Evolutionary conservation across 1,140 invertebrate species (phyloP).

Genomic region (Drosophila sechellia): DNA sequence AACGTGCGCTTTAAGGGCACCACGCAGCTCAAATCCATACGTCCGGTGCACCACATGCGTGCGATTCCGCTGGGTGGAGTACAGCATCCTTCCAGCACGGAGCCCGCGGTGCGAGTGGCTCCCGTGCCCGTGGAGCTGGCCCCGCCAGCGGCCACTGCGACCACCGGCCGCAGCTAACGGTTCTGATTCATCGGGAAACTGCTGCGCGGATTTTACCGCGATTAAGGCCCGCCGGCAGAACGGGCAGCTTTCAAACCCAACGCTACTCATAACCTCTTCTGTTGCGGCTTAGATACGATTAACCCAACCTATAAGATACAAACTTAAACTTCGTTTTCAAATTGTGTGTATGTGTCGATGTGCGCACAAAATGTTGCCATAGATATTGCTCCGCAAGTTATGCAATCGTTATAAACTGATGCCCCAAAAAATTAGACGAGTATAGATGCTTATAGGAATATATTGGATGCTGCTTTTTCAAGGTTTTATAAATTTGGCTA

Average conservation of each 20-base stretch:
- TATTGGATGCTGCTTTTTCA: constrained; percentile 76
- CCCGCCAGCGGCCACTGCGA: constrained; percentile 38
- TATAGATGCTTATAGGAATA: constrained; percentile 49
- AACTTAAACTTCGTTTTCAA: constrained; percentile 56
- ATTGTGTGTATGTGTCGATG: constrained; percentile 37
- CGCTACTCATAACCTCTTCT: constrained; percentile 51
- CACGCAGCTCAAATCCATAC: constrained; percentile 87
- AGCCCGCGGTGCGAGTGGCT: constrained; percentile 30
- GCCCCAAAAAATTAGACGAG: constrained; percentile 37
- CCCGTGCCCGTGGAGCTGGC: constrained; percentile 47
- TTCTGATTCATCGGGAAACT: constrained; percentile 83
- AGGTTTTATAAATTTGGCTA: constrained; percentile 68
- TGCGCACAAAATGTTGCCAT: constrained; percentile 78
- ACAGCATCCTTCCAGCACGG: constrained; percentile 34
- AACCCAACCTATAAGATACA: constrained; percentile 37
- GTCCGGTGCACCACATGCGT: constrained; percentile 76
- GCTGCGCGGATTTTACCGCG: constrained; percentile 67
- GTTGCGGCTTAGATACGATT: constrained; percentile 59
- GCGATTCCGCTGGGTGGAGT: constrained; percentile 58
- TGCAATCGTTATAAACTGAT: constrained; percentile 54
- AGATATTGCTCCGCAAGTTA: constrained; percentile 51
- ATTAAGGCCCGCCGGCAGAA: constrained; percentile 15
- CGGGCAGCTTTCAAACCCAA: constrained; percentile 30
- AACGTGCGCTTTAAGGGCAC: constrained; percentile 88
- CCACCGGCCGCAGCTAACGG: constrained; percentile 80